Conservation (phyloP, 1,140 invertebrate genomes). For the Eciton burchellii region DNA sequence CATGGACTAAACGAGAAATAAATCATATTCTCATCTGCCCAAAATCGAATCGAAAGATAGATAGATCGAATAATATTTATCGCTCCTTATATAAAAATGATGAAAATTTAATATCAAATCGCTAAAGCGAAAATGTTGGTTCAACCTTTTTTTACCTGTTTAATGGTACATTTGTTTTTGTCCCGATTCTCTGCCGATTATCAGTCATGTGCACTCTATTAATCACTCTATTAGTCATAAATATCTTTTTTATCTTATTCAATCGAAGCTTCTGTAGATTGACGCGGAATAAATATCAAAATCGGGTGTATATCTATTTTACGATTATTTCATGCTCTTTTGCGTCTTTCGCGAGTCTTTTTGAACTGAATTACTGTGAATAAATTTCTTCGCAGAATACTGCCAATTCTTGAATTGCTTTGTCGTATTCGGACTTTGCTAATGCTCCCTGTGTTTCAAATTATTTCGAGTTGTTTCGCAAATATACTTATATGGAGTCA, state of each 20-base stretch:
- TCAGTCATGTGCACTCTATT: neutral
- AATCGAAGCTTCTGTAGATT: neutral
- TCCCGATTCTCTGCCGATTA: neutral
- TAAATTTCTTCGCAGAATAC: neutral
- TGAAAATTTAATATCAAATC: conserved; percentile 1
- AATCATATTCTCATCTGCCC: neutral
- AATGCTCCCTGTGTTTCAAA: too few species aligned
- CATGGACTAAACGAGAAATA: neutral
- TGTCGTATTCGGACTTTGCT: too few species aligned
- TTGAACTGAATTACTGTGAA: too few species aligned
- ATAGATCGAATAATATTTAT: conserved; percentile 28
- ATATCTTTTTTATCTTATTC: neutral
- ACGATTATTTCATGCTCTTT: too few species aligned
- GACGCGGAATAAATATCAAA: conserved; percentile 3
- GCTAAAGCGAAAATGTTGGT: neutral
- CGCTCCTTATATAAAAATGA: neutral
- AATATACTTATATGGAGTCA: too few species aligned
- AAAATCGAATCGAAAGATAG: neutral
- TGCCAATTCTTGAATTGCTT: too few species aligned
- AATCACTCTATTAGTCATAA: neutral
- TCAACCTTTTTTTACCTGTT: neutral
- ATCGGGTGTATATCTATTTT: too few species aligned
- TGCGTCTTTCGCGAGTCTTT: too few species aligned
- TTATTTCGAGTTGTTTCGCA: too few species aligned
- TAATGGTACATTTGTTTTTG: neutral